These are phyloP conservation scores for human DNA, from an alignment of 2,113 vertebrate species.

Conservation along the genomic window DNA sequence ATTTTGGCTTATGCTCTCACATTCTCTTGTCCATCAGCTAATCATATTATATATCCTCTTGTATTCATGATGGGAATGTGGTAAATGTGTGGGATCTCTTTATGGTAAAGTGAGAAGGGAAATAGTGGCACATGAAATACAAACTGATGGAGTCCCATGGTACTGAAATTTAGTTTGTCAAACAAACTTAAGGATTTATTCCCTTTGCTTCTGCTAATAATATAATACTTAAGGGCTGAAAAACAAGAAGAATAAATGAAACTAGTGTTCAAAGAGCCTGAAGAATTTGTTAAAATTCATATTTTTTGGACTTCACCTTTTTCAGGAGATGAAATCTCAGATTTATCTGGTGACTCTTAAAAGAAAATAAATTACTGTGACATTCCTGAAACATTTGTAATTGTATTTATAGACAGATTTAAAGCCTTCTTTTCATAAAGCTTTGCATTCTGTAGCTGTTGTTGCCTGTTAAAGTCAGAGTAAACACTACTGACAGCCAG, in stretches of 20 bases:
- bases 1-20: neutral
- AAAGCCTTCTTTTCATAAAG: constrained; percentile 74
- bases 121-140: neutral
- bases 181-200: constrained; percentile 44
- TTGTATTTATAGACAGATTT: constrained; percentile 73
- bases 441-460: constrained; percentile 68
- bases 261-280: constrained; percentile 1
- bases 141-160: neutral
- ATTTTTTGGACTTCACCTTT: constrained; percentile 15
- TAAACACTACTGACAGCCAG: constrained; percentile 77
- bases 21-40: neutral
- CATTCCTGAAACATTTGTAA: constrained; percentile 77
- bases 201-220: constrained; percentile 26
- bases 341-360: constrained; percentile 67
- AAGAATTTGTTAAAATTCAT: constrained; percentile 24
- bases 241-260: constrained; percentile 50
- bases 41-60: neutral
- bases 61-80: neutral
- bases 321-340: constrained; percentile 34
- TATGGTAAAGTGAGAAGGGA: neutral
- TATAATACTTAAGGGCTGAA: neutral
- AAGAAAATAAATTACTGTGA: constrained; percentile 78
- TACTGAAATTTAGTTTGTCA: constrained; percentile 29
- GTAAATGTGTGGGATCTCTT: neutral
- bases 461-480: constrained; percentile 76